Evolutionary conservation across 2,888 invertebrate genomes (phyloP), one percentile per base, ranked within the genome.

Genomic region (Eulithis testata): DNA sequence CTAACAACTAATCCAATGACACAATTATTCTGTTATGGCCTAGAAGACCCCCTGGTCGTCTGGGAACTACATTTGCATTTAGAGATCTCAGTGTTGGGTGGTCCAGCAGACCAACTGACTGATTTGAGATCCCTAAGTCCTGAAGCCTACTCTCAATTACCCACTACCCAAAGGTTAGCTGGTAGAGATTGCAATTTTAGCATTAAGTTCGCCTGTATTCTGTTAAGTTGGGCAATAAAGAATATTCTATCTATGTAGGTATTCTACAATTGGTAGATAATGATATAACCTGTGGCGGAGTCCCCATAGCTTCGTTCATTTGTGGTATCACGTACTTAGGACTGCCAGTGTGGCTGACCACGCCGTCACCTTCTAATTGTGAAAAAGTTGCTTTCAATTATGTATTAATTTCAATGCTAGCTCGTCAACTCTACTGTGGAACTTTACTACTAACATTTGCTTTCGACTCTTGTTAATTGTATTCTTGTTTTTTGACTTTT

Each of bases 271-370:
- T 43, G 11, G 11, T 11, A 47, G 21, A 44, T 14, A 51, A 11
- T 5, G 2, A 37, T 45, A 60, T 65, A 76, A 88, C 88, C 87
- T 88, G 89, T 63, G 84, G 82, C 21, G 85, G 82, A 7, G 86
- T 82, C 74, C 79, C 87, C 74, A 89, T 81, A 55, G 83, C 84
- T 62, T 90, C 90, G 71, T 79, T 82, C 86, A 89, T 85, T 79
- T 83, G 87, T 53, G 86, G 85, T 66, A 88, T 81, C 80, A 89
- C 78, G 80, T 84, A 90, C 85, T 91, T 90, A 69, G 90, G 89
- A 79, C 91, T 90, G 73, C 86, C 89, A 57, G 84, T 79, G 66
- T 79, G 79, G 78, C 85, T 78, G 76, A 80, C 84, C 79, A 88
- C 89, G 77, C 90, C 88, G 67, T 91, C 91, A 71, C 89, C 90